These are phyloP conservation scores for Aromia moschata DNA, from an alignment of 2,888 invertebrate genomes.

Conservation along the genomic window DNA sequence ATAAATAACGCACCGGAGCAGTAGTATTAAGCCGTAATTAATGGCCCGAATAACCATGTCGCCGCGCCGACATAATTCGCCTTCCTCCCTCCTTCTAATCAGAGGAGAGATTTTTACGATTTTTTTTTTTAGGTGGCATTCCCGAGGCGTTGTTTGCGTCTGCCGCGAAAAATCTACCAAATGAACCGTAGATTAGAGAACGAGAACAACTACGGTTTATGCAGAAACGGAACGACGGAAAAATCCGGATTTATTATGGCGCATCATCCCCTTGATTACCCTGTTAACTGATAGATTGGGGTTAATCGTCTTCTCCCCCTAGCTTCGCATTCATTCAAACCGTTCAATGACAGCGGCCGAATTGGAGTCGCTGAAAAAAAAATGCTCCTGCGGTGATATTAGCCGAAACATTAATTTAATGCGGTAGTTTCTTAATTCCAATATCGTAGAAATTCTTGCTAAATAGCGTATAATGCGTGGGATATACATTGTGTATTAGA, in stretches of 20 bases:
- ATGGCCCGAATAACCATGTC: conserved; percentile 5
- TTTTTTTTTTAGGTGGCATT: too few species aligned
- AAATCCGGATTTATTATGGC: conserved; percentile 45
- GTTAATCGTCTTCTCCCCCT: conserved; percentile 48
- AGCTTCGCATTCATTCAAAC: conserved; percentile 42
- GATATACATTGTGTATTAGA: too few species aligned
- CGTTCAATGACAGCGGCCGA: conserved; percentile 25
- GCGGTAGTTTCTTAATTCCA: too few species aligned
- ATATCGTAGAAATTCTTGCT: too few species aligned
- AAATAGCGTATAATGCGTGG: too few species aligned
- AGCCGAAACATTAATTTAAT: too few species aligned
- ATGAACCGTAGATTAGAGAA: conserved; percentile 1
- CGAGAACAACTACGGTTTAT: conserved; percentile 13
- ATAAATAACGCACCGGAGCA: conserved; percentile 13
- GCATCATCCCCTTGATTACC: conserved; percentile 46
- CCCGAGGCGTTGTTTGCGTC: too few species aligned
- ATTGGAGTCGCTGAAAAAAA: background rate
- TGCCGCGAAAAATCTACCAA: background rate
- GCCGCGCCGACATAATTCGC: conserved; percentile 5
- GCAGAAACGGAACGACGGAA: conserved; percentile 23
- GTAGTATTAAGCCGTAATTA: conserved; percentile 10
- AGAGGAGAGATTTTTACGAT: too few species aligned
- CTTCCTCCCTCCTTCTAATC: too few species aligned
- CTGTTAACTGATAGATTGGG: conserved; percentile 50
- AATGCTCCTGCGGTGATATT: conserved; percentile 1